Evolutionary conservation across 1,140 invertebrate genomes (phyloP).

Genomic region (Penaeus indicus): DNA sequence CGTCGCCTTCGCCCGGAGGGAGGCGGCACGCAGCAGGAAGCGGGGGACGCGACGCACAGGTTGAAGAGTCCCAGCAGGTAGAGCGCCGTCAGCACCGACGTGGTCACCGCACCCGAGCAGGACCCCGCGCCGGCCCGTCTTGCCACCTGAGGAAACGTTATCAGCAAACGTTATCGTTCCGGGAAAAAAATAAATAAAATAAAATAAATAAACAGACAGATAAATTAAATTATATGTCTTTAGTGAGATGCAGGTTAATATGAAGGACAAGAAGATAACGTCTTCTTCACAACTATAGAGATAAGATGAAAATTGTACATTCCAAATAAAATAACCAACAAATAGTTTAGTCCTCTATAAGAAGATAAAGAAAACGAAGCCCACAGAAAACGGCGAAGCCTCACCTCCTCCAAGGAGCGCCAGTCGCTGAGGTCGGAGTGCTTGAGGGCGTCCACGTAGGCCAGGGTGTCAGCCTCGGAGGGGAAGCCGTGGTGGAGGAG

Average conservation of each 20-base stretch:
- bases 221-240: background rate
- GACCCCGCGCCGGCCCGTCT: conserved; percentile 59
- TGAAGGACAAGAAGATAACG: too few species aligned
- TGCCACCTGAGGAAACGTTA: conserved; percentile 49
- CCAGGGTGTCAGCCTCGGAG: conserved; percentile 63
- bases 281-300: too few species aligned
- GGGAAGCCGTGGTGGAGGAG: conserved; percentile 61
- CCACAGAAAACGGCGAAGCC: background rate
- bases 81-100: conserved; percentile 64
- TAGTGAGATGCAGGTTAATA: too few species aligned
- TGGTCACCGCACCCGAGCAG: conserved; percentile 63
- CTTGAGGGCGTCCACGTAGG: conserved; percentile 65
- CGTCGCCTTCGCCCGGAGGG: conserved; percentile 43
- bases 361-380: background rate
- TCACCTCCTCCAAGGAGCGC: conserved; percentile 65
- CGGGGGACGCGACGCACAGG: conserved; percentile 65
- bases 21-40: conserved; percentile 65
- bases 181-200: background rate
- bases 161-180: too few species aligned
- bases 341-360: background rate
- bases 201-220: background rate
- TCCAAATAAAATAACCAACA: too few species aligned
- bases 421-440: conserved; percentile 66
- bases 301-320: too few species aligned
- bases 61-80: conserved; percentile 66